These are phyloP conservation scores for Prinia subflava DNA, from an alignment of 2,113 vertebrate species.

Conservation along the genomic window DNA sequence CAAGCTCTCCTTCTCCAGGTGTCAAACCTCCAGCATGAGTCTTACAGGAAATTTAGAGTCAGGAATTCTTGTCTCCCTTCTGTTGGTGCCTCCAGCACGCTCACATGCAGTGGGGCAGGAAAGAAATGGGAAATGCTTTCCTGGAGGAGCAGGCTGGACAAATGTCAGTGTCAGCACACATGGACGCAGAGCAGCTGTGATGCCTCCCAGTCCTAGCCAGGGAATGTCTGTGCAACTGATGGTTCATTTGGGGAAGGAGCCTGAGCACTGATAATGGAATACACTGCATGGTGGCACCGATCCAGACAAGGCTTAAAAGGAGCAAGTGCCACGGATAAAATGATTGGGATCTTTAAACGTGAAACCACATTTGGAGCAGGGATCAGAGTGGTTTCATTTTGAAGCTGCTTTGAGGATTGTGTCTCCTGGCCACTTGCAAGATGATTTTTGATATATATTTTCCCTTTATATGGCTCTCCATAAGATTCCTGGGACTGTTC, in stretches of 20 bases:
- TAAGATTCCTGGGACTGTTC: background rate
- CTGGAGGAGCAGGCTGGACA: background rate
- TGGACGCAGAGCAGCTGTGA: background rate
- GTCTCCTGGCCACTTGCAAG: background rate
- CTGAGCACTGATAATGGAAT: background rate
- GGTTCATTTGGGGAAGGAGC: background rate
- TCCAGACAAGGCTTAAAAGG: background rate
- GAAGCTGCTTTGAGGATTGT: background rate
- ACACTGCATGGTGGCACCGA: background rate
- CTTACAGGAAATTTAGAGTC: background rate
- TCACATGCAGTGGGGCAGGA: background rate
- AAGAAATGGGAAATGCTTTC: background rate
- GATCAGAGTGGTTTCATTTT: background rate
- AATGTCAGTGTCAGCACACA: background rate
- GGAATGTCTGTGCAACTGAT: conserved; percentile 10
- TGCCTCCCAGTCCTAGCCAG: background rate
- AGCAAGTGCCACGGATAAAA: background rate
- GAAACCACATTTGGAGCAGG: background rate
- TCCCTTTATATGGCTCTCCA: background rate
- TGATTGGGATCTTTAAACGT: background rate
- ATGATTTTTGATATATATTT: background rate
- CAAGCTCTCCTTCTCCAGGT: background rate
- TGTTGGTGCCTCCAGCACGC: accelerated
- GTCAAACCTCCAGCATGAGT: background rate
- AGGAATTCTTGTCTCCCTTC: background rate